These are phyloP conservation scores for Spheniscus humboldti DNA, from an alignment of 2,797 vertebrate species.

Conservation along the genomic window DNA sequence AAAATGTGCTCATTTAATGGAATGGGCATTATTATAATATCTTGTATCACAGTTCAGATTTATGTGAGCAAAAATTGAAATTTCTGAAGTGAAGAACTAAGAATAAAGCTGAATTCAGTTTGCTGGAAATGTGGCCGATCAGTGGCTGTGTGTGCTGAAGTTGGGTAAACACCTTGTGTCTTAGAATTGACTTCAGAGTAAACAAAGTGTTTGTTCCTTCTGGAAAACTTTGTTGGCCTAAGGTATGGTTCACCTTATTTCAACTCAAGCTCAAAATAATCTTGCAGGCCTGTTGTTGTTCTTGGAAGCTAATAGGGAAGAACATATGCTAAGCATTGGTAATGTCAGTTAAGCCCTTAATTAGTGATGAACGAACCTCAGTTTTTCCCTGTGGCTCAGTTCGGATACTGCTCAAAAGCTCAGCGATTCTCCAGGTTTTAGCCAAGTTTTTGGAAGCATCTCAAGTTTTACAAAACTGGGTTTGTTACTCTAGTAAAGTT, in stretches of 20 bases:
- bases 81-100: not conserved
- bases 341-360: slow-evolving; percentile 46
- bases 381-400: slow-evolving; percentile 44
- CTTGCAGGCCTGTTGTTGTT: slow-evolving; percentile 56
- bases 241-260: slow-evolving; percentile 58
- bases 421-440: not conserved
- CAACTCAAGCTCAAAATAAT: slow-evolving; percentile 58
- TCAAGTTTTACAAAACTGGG: not conserved
- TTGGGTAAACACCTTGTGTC: slow-evolving; percentile 25
- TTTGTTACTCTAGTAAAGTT: not conserved
- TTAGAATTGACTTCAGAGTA: slow-evolving; percentile 32
- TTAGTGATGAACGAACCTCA: slow-evolving; percentile 44
- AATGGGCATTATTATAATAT: not conserved
- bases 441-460: not conserved
- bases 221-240: slow-evolving; percentile 51
- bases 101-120: not conserved
- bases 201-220: slow-evolving; percentile 55
- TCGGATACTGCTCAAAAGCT: slow-evolving; percentile 29
- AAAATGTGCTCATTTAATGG: not conserved
- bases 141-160: not conserved
- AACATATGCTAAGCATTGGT: slow-evolving; percentile 68
- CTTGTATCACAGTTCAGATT: not conserved
- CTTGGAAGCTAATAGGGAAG: slow-evolving; percentile 65
- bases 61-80: not conserved
- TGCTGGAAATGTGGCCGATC: not conserved